phyloP scores from a whole-genome alignment of 92 coral and sea anemone species.

The Zoanthus gigantus region DNA sequence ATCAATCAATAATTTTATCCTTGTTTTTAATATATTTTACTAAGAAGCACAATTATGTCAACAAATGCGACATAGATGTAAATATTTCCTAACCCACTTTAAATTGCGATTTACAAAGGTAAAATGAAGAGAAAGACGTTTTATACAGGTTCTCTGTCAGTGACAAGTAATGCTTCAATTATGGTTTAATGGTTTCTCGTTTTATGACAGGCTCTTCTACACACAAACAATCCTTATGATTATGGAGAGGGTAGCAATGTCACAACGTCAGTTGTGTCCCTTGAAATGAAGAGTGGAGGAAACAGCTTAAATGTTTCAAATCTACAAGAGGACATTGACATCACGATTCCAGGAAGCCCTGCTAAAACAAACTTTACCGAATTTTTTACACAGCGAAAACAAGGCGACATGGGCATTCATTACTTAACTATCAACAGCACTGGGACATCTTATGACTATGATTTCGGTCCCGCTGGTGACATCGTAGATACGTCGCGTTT shows the following conservation, averaged over 20 bases:
- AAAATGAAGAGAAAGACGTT: no score
- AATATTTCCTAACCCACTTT: no score
- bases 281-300: slow-evolving; percentile 26
- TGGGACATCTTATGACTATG: slow-evolving; percentile 27
- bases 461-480: not conserved
- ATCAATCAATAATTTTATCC: no score
- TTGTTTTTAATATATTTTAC: no score
- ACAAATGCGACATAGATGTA: no score
- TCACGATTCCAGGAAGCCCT: slow-evolving; percentile 25
- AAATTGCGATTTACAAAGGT: no score
- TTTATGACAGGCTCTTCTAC: slow-evolving; percentile 26
- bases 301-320: slow-evolving; percentile 15
- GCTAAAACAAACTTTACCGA: slow-evolving; percentile 31
- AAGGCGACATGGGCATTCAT: slow-evolving; percentile 29
- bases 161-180: no score
- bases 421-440: slow-evolving; percentile 1
- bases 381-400: slow-evolving; percentile 15
- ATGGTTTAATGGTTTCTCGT: not conserved
- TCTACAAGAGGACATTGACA: slow-evolving; percentile 35
- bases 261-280: slow-evolving; percentile 19
- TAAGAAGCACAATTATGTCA: no score
- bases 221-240: slow-evolving; percentile 25
- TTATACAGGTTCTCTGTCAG: no score
- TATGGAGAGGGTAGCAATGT: slow-evolving; percentile 8
- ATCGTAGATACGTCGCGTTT: not conserved